Evolutionary conservation across 2,113 vertebrate species (phyloP), one percentile per base, ranked within the genome.

Genomic region (Sinocyclocheilus maitianheensis): DNA sequence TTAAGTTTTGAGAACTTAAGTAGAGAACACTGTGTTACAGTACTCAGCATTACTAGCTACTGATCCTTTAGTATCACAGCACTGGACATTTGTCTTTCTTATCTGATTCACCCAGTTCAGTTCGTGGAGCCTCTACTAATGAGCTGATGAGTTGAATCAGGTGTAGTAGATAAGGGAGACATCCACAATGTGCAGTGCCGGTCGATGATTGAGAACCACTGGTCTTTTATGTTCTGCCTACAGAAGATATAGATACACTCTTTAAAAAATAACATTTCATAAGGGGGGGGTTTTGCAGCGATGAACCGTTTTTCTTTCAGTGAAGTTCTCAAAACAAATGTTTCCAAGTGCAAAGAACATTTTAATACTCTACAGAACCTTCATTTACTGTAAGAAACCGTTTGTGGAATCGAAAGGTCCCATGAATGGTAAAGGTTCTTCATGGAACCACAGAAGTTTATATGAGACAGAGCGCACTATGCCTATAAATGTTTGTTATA

Each of bases 111-210:
- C 24, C 67, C 81, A 26, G 51, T 72, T 74, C 3, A 83, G 46
- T 18, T 74, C 16, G 30, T 72, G 51, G 67, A 58, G 81, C 81
- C 67, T 72, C 26, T n/a, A 22, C 67, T 74, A 74, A 74, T 83
- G 48, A 72, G 30, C 67, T 83, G 81, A 74, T 40, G 48, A 72
- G 67, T 72, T 80, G 77, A 62, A 60, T 80, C 55, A 80, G 30
- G 67, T 83, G 81, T 72, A 77, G 77, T 14, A 34, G 43, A 37
- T 58, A 83, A 83, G 22, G 20, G 20, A 58, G 48, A 72, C 30
- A 37, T 72, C 43, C 7, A 37, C 48, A 24, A 34, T 55, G 30
- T 16, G 48, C 67, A 72, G 46, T 37, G 46, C 46, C 18, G 75
- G 43, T 48, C 8, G 24, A 65, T 10, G 53, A 62, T 62, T 80